These are phyloP conservation scores for Sander lucioperca DNA, from an alignment of 2,113 vertebrate genomes.

Conservation along the genomic window DNA sequence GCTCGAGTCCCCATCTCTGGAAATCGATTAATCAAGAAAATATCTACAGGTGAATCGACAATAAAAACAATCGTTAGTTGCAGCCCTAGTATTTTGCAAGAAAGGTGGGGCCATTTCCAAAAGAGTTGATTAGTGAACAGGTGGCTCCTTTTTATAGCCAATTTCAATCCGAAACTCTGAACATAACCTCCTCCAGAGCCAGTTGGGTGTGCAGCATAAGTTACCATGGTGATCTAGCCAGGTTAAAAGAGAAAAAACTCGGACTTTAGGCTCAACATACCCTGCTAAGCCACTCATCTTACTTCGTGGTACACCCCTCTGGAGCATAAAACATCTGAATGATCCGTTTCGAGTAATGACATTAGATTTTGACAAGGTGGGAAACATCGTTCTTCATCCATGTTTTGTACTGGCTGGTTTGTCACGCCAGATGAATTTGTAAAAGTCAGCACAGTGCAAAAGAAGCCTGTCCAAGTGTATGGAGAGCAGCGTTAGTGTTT, in stretches of 20 bases:
- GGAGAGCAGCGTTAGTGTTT: slow-evolving; percentile 12
- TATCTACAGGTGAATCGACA: too few species aligned
- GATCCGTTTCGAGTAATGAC: slow-evolving; percentile 18
- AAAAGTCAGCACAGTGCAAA: slow-evolving; percentile 38
- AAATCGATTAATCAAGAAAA: too few species aligned
- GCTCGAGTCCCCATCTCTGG: too few species aligned
- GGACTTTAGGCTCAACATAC: not conserved
- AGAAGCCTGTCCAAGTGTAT: slow-evolving; percentile 4
- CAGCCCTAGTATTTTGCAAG: not conserved
- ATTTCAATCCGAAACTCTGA: not conserved
- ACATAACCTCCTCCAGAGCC: not conserved
- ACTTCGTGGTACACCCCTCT: not conserved
- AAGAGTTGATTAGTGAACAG: not conserved
- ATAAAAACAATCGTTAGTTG: too few species aligned
- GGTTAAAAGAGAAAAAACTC: not conserved
- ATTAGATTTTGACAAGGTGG: slow-evolving; percentile 11
- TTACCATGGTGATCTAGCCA: not conserved
- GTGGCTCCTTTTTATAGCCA: not conserved
- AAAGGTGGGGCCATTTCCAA: not conserved
- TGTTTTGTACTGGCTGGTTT: slow-evolving; percentile 20
- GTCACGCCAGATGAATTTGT: slow-evolving; percentile 20
- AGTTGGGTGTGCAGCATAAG: not conserved
- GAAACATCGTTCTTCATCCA: slow-evolving; percentile 4
- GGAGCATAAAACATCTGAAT: slow-evolving; percentile 26
- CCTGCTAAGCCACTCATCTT: not conserved